Base-by-base conservation (phyloP, 1,140 invertebrate species). In the Papilio aristodemus region DNA sequence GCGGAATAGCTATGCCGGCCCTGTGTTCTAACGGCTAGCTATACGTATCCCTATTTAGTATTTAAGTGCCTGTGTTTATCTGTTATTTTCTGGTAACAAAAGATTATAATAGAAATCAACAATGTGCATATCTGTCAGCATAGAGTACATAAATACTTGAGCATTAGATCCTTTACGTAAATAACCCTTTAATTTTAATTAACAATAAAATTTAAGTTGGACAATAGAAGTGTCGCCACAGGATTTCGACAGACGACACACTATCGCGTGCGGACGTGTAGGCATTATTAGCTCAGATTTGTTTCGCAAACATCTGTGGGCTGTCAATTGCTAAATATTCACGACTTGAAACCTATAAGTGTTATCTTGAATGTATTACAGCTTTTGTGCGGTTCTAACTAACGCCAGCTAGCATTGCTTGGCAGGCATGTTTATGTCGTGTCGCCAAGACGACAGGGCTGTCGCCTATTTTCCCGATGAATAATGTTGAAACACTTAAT, bases 281-380 rank as follows among this genome's bases (percentile, higher is more conserved):
- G 36, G 59, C 36, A 39, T 62, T 22, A 13, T n/a, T 59, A 59
- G 43, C 36, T 19, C 8, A 38, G 27, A 8, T 59, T 59, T n/a
- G 57, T 62, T 62, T 37, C 32, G 59, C 59, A 62, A 62, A 19
- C 36, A 25, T 25, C 46, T 54, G 46, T 58, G 57, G 22, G 57
- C 57, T 36, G 57, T 58, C 57, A 58, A 32, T 58, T 58, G 59
- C 32, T 62, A 38, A 62, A 62, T 62, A 62, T 62, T 62, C 59
- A 62, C 36, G 36, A 62, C 36, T 62, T 62, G n/a, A 8, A 10
- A 37, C 27, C 59, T 38, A 25, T 36, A 13, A 62, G 32, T 62
- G 59, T 62, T 62, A 62, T 62, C 59, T 62, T 22, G 46, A 54
- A 62, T 62, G 59, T 62, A 62, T 38, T 62, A 38, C 14, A 38